Conservation (phyloP, 23 tunicate species). For the Halocynthia roretzi region DNA sequence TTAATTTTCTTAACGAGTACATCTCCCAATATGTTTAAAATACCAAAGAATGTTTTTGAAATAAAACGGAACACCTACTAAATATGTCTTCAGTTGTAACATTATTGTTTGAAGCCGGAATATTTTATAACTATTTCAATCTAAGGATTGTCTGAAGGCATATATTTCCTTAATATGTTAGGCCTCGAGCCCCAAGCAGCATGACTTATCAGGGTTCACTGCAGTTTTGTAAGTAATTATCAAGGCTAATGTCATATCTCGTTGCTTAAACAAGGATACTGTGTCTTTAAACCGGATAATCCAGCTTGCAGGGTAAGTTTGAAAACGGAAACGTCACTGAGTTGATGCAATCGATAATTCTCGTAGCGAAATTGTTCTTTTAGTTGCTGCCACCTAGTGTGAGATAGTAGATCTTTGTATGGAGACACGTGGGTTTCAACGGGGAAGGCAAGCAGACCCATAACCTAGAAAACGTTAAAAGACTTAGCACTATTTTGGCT, state of each 20-base stretch:
- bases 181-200: no score
- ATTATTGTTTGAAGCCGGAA: no score
- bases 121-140: neutral
- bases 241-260: neutral
- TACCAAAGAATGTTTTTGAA: no score
- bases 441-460: constrained; percentile 79
- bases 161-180: no score
- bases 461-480: constrained; percentile 37
- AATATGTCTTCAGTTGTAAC: neutral
- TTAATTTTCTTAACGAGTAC: neutral
- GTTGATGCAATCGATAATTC: constrained; percentile 78
- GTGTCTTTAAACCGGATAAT: constrained; percentile 84
- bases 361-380: constrained; percentile 89
- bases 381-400: constrained; percentile 51
- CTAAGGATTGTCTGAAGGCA: no score
- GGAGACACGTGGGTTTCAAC: constrained; percentile 62
- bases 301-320: constrained; percentile 92
- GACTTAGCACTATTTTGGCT: neutral
- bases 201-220: no score
- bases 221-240: neutral
- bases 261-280: constrained; percentile 29
- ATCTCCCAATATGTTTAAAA: no score
- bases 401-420: constrained; percentile 63
- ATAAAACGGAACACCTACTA: neutral
- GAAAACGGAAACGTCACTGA: constrained; percentile 71